Conservation (phyloP, 2,797 vertebrate species). For the Protosalanx chinensis region DNA sequence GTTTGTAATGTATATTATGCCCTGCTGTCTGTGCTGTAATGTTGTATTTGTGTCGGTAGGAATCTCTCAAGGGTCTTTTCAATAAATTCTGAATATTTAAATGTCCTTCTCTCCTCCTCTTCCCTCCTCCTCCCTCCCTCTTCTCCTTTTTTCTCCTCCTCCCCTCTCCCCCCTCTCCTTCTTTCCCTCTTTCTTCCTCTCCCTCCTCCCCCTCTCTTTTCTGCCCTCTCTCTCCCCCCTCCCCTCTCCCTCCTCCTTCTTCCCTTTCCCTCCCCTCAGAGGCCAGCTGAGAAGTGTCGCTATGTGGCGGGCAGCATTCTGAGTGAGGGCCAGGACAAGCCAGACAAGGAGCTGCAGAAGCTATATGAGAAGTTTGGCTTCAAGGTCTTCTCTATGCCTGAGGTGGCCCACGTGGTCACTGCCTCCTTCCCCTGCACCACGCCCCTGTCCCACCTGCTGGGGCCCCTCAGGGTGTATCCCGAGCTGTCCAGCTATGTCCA, state of each 20-base stretch:
- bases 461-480: constrained; percentile 83
- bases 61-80: no score
- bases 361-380: constrained; percentile 89
- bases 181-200: background rate
- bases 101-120: background rate
- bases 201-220: background rate
- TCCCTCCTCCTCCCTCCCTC: background rate
- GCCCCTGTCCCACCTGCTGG: constrained; percentile 82
- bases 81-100: background rate
- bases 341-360: constrained; percentile 77
- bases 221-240: background rate
- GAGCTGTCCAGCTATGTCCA: constrained; percentile 84
- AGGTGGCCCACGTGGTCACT: constrained; percentile 90
- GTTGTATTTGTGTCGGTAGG: no score
- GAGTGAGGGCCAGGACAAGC: constrained; percentile 83
- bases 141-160: background rate
- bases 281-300: constrained; percentile 83
- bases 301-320: constrained; percentile 89
- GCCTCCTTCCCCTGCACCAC: constrained; percentile 86
- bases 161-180: background rate
- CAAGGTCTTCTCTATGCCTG: constrained; percentile 88
- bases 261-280: constrained; percentile 62
- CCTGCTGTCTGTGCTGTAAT: background rate
- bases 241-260: background rate
- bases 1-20: constrained; percentile 1